Percentiles rank a stretch among this genome's conserved stretches.
phyloP scores from a whole-genome alignment of 2,113 vertebrate species.

The Platichthys flesus region DNA sequence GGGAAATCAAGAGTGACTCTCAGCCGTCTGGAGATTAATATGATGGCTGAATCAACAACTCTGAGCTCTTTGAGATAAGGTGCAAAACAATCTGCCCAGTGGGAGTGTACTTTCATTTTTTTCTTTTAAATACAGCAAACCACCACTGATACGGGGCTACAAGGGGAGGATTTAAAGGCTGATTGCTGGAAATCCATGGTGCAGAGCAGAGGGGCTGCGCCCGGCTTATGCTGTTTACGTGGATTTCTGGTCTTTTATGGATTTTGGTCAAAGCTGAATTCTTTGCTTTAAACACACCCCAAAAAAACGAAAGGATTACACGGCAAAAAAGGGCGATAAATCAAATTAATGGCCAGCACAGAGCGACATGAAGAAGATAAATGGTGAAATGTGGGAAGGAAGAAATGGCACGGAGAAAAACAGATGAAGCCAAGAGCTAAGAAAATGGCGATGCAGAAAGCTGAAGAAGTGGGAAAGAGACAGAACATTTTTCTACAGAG shows the following conservation, averaged over 20 bases:
- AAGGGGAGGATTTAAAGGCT: conserved; percentile 50
- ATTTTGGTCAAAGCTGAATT: conserved; percentile 31
- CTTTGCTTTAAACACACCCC: conserved; percentile 16
- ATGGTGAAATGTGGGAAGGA: conserved; percentile 44
- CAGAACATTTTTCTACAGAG: conserved; percentile 49
- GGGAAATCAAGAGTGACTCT: conserved; percentile 26
- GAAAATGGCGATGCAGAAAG: conserved; percentile 25
- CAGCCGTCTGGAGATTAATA: conserved; percentile 31
- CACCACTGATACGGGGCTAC: conserved; percentile 25
- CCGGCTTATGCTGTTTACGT: conserved; percentile 40
- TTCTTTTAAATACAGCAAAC: conserved; percentile 46
- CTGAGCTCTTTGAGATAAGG: conserved; percentile 57
- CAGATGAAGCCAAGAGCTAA: conserved; percentile 34
- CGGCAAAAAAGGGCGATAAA: neutral
- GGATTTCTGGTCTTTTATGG: conserved; percentile 49
- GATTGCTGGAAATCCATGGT: conserved; percentile 54
- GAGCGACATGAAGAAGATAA: conserved; percentile 31
- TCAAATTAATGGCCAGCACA: conserved; percentile 46
- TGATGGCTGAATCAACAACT: conserved; percentile 52
- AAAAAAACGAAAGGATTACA: neutral
- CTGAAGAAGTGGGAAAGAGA: conserved; percentile 35
- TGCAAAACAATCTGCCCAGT: conserved; percentile 49
- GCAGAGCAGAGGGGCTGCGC: conserved; percentile 32
- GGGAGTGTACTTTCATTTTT: conserved; percentile 10
- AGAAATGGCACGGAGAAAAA: conserved; percentile 23